Evolutionary conservation across 2,113 vertebrate genomes (phyloP).

Genomic region (Rostratula benghalensis): DNA sequence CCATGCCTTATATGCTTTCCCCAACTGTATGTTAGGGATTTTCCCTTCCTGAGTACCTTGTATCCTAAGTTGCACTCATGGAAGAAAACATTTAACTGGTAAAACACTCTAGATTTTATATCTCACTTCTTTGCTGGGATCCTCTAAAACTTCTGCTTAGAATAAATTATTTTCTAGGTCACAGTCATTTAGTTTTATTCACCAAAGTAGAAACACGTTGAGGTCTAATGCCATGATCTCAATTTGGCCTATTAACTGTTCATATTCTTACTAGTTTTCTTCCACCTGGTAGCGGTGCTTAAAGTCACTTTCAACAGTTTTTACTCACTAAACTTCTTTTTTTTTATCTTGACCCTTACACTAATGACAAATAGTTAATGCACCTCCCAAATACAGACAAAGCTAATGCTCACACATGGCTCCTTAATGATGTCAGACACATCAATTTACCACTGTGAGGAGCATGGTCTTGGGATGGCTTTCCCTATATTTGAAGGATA

Average conservation of each 20-base stretch:
- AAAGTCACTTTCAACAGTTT: background rate
- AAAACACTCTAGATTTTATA: background rate
- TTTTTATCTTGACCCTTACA: background rate
- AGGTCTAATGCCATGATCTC: background rate
- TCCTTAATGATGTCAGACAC: background rate
- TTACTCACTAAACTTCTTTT: background rate
- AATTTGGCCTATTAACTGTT: background rate
- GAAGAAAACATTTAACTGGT: background rate
- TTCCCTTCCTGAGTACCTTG: background rate
- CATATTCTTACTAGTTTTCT: accelerated
- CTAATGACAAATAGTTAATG: background rate
- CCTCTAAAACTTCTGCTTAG: background rate
- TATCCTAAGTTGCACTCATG: background rate
- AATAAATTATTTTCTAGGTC: background rate
- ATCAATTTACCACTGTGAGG: background rate
- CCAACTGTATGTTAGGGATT: background rate
- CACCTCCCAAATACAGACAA: background rate
- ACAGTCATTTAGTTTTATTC: background rate
- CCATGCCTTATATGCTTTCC: background rate
- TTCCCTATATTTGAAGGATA: background rate
- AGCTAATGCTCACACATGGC: background rate
- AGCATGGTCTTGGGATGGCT: background rate
- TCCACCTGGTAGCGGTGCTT: background rate
- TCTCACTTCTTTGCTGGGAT: background rate
- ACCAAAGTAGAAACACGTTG: background rate